Base-by-base conservation (phyloP, 2,113 vertebrate genomes). In the Petrocephalus zakoni region DNA sequence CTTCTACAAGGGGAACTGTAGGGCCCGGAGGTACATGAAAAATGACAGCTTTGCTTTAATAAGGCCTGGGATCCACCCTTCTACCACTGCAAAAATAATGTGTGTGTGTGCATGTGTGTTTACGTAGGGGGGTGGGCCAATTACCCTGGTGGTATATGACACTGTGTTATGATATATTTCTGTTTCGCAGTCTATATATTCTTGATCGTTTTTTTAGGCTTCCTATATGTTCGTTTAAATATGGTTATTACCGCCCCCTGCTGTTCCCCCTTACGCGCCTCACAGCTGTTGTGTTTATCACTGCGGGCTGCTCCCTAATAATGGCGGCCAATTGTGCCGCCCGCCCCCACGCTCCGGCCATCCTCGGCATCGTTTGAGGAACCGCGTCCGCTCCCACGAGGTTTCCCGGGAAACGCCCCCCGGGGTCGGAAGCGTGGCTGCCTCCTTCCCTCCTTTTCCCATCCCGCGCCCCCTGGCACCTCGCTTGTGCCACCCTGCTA, bases 11-110 rank as follows among this genome's bases (percentile, higher is more conserved):
- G 47, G 47, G 49, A 25, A 84, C 47, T 2, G n/a, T 15, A 52
- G 49, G 49, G 46, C 82, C 82, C 29, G 46, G 46, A 86, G 84
- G 22, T 56, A 8, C 34, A 86, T 10, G 52, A 37, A 42, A 78
- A 78, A 86, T 86, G 49, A 86, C 47, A 86, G 52, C 22, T 51
- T 51, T 51, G 82, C 49, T 86, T 86, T 86, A 55, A 49, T 53
- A n/a, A 11, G 52, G 68, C 68, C 1, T 6, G 25, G 47, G 82
- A 47, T 84, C 42, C 42, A 51, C 29, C 4, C 25, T 42, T 34
- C 22, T 55, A 8, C 84, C 55, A 34, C 84, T 21, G 22, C 25
- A 55, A 86, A 55, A 47, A 86, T 56, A 55, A 56, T 55, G 34
- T 15, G 49, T 34, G 84, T 8, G 84, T 34, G n/a, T 55, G 49